Evolutionary conservation across 2,797 vertebrate species (phyloP).

Genomic region (Bradypodion ventrale): DNA sequence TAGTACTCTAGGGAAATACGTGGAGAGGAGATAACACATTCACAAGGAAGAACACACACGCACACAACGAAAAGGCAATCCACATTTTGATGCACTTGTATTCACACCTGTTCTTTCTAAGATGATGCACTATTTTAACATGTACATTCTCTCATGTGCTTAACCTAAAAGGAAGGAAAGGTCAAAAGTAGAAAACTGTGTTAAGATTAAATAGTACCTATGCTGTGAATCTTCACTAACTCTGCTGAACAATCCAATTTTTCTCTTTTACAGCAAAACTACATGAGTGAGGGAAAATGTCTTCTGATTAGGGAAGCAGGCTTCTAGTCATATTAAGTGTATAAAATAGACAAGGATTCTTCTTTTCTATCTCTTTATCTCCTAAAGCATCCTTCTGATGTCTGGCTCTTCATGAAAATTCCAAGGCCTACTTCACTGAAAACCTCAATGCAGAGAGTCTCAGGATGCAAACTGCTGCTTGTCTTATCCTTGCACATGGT

Average conservation of each 20-base stretch:
- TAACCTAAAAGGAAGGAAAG: background rate
- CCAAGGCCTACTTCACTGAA: background rate
- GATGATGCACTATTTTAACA: background rate
- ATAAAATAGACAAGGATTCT: no score
- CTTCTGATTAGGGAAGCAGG: no score
- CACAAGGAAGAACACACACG: background rate
- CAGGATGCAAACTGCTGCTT: no score
- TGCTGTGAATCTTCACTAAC: background rate
- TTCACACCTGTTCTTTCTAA: background rate
- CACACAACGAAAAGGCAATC: background rate
- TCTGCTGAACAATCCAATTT: no score
- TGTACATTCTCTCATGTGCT: background rate
- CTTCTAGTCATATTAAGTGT: no score
- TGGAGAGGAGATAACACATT: background rate
- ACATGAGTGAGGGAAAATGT: no score
- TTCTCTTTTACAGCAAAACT: no score
- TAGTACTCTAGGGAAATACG: background rate
- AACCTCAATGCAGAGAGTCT: background rate
- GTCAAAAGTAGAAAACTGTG: background rate
- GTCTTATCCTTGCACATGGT: no score
- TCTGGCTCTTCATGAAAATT: background rate
- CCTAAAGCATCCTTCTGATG: no score
- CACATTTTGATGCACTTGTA: background rate
- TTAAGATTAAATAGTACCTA: background rate
- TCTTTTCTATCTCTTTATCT: background rate